Base-by-base conservation (phyloP, 2,113 vertebrate genomes). In the Motacilla alba region DNA sequence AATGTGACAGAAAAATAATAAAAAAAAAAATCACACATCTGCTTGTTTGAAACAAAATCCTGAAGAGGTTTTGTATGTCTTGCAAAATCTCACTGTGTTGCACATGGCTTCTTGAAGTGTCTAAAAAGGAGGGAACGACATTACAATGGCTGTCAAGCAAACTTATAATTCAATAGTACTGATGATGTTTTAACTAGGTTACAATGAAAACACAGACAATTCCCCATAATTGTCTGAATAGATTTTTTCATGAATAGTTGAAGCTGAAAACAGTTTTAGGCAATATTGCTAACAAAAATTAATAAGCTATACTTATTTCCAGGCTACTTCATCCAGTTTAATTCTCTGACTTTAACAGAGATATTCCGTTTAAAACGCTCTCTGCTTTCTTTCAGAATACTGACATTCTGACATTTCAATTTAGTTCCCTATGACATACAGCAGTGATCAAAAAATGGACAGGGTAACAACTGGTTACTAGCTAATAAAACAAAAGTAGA, bases 91-190 rank as follows among this genome's bases (percentile, higher is more conserved):
- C 95, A 83, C 47, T 95, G 91, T 95, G 86, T 90, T 97, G 97
- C 77, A 76, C 95, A 92, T 98, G 94, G 82, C 93, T 97, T 97
- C 93, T 85, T 77, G 83, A 82, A 96, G 97, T 44, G 55, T 98
- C 98, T 99, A 96, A 89, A 98, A 98, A 96, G 93, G 95, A 97
- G 97, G 60, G 91, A 97, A 91, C 26, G 68, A 64, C 31, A 49
- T 88, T 90, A 93, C 66, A 96, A 89, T 44, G 26, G 73, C 41
- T 92, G 76, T 63, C 73, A 93, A 88, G 79, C 22, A 67, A 58
- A 79, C 20, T 66, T 47, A 46, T 23, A 2, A 18, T 31, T 49
- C 55, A 50, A n/a, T 21, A 85, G 64, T 10, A 83, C 17, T 83
- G 39, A 52, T 15, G 3, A 28, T 46, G 19, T 49, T 84, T 90